phyloP scores from a whole-genome alignment of 2,113 vertebrate species.

The Heterotilapia buettikoferi region DNA sequence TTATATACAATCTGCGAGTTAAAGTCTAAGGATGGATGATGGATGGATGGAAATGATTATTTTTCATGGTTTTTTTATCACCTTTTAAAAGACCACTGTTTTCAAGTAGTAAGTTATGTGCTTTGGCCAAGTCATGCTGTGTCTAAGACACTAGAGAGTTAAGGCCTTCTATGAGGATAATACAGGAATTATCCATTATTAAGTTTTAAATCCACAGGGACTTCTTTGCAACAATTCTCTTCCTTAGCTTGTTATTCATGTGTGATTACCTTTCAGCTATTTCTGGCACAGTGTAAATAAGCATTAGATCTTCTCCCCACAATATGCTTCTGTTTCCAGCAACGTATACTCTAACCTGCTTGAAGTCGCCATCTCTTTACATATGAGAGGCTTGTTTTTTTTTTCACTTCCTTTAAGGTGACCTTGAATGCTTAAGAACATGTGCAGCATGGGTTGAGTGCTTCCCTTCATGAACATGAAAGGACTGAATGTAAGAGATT shows the following conservation, averaged over 20 bases:
- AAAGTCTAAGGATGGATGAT: not conserved
- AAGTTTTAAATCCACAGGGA: slow-evolving; percentile 3
- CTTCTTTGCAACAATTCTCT: not conserved
- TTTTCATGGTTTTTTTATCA: not conserved
- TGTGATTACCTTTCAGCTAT: slow-evolving; percentile 29
- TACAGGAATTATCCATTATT: not conserved
- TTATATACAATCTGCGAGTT: not conserved
- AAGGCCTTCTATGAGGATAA: not conserved
- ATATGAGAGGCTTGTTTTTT: not conserved
- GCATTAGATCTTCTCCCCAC: not conserved
- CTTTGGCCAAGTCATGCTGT: not conserved
- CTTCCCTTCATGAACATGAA: not conserved
- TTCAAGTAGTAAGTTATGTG: not conserved
- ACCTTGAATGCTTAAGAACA: slow-evolving; percentile 32
- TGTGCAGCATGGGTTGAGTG: slow-evolving; percentile 2
- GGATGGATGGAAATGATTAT: not conserved
- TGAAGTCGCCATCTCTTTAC: not conserved
- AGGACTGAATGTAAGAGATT: slow-evolving; percentile 18
- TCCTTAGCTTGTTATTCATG: slow-evolving; percentile 3
- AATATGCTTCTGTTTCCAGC: not conserved
- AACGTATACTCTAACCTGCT: not conserved
- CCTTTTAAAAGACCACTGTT: not conserved
- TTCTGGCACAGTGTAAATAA: slow-evolving; percentile 26
- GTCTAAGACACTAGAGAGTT: not conserved
- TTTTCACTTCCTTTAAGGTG: slow-evolving; percentile 2